Percentiles rank a stretch among this genome's conserved stretches.
Conservation (phyloP, 2,113 vertebrate genomes). For the Coracopsis vasa region DNA sequence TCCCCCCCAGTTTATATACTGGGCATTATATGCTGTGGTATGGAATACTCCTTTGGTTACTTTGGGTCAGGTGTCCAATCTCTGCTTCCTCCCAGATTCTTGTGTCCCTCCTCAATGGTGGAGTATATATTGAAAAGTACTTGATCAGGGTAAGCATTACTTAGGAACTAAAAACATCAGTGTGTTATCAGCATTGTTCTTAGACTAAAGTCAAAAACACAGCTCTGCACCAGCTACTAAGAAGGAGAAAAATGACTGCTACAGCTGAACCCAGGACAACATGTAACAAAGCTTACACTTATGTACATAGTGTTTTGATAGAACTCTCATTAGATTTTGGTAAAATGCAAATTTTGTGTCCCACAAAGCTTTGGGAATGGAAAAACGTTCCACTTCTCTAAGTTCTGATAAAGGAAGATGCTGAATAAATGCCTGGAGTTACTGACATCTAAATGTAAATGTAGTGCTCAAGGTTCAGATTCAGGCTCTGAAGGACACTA, state of each 20-base stretch:
- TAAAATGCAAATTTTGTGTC: neutral
- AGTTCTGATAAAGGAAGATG: neutral
- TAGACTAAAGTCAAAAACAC: neutral
- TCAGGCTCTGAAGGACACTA: neutral
- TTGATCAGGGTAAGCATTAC: neutral
- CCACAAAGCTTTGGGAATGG: neutral
- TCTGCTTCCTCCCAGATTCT: neutral
- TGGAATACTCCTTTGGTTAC: neutral
- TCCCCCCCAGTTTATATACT: neutral
- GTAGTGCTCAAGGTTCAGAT: neutral
- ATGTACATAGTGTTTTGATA: neutral
- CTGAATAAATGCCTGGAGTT: neutral
- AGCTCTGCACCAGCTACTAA: neutral
- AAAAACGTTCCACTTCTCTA: neutral
- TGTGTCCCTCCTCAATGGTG: neutral
- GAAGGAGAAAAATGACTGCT: neutral
- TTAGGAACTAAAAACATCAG: neutral
- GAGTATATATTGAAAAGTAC: neutral
- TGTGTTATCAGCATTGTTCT: neutral
- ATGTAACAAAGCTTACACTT: fast-evolving
- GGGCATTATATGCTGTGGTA: neutral
- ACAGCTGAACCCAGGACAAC: neutral
- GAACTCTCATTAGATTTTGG: neutral
- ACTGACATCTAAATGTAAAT: neutral
- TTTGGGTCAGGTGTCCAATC: neutral